Conservation (phyloP, 2,113 vertebrate genomes). For the Callocephalon fimbriatum region DNA sequence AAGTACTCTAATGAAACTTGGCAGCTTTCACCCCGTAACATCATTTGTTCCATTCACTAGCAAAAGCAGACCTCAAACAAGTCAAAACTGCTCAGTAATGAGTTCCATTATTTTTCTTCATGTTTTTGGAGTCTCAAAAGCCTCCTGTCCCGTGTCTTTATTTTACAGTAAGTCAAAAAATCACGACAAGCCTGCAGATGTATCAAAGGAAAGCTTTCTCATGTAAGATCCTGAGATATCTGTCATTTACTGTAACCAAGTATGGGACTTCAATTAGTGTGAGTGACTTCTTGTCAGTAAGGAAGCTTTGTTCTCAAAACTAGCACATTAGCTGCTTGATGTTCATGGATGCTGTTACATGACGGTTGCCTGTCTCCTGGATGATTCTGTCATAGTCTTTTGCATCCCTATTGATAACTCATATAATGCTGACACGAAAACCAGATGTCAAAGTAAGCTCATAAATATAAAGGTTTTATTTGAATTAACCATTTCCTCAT, state of each 20-base stretch:
- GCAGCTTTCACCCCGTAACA: constrained; percentile 74
- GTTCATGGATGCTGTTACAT: neutral
- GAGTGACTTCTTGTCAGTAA: constrained; percentile 54
- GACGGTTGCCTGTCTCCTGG: constrained; percentile 34
- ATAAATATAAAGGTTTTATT: constrained; percentile 4
- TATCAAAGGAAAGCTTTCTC: constrained; percentile 29
- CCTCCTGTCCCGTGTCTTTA: constrained; percentile 9
- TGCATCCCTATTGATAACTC: neutral
- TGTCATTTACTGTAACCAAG: constrained; percentile 50
- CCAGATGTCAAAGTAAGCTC: neutral
- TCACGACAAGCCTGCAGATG: neutral
- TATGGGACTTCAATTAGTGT: constrained; percentile 31
- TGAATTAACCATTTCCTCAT: neutral
- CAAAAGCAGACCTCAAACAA: constrained; percentile 65
- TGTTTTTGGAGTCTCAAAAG: constrained; percentile 49
- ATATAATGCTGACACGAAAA: neutral
- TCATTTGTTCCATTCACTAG: constrained; percentile 87
- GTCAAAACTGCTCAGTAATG: constrained; percentile 67
- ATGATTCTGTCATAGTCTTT: neutral
- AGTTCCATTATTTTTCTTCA: constrained; percentile 64
- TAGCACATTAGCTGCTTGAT: constrained; percentile 31
- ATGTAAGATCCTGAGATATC: neutral
- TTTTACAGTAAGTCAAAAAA: constrained; percentile 17
- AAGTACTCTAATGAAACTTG: constrained; percentile 85
- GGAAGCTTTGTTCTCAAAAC: constrained; percentile 61